phyloP scores from a whole-genome alignment of 2,113 vertebrate genomes.

The Helogale parvula region DNA sequence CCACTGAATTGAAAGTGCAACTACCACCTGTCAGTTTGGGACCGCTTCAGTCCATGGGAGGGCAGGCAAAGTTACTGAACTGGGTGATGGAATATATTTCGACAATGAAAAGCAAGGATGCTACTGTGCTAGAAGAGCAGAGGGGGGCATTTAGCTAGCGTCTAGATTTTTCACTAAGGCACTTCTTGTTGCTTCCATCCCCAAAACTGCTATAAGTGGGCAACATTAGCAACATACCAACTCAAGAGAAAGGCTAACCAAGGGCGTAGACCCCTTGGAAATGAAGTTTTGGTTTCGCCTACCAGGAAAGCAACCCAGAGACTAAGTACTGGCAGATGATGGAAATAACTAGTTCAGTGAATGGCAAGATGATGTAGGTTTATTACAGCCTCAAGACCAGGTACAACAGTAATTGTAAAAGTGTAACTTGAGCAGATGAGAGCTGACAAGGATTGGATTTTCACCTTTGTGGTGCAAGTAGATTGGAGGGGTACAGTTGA shows the following conservation, averaged over 20 bases:
- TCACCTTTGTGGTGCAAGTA: not conserved
- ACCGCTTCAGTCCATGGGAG: not conserved
- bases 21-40: not conserved
- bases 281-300: not conserved
- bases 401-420: not conserved
- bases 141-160: not conserved
- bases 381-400: not conserved
- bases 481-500: not conserved
- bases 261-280: not conserved
- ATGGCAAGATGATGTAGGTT: not conserved
- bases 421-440: not conserved
- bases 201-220: not conserved
- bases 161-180: not conserved
- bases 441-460: not conserved
- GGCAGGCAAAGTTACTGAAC: not conserved
- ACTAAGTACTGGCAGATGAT: not conserved
- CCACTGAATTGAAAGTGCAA: not conserved
- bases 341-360: not conserved
- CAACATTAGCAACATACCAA: not conserved
- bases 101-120: not conserved
- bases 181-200: not conserved
- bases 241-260: not conserved
- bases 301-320: not conserved
- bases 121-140: not conserved
- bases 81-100: not conserved